A percentile compares a stretch with the other conserved stretches of the same genome.
These are phyloP conservation scores for Crematogaster levior DNA, from an alignment of 2,888 invertebrate genomes.

Conservation along the genomic window DNA sequence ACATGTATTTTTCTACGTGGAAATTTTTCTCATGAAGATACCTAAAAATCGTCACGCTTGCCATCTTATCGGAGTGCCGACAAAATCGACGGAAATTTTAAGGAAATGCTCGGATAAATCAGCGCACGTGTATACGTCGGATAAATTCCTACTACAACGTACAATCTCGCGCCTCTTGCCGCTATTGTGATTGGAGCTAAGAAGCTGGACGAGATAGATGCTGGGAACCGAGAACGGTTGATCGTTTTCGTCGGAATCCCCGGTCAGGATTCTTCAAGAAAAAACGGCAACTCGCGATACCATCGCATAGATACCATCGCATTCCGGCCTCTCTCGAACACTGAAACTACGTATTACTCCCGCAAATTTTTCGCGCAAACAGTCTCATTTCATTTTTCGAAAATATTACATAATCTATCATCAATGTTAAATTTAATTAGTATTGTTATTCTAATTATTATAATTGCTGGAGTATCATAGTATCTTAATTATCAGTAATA, in stretches of 20 bases:
- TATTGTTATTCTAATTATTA: not conserved
- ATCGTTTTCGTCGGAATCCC: conserved; percentile 21
- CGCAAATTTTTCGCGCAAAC: not conserved
- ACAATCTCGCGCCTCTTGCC: not conserved
- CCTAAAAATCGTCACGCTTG: conserved; percentile 8
- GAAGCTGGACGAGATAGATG: conserved; percentile 20
- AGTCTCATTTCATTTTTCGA: not conserved
- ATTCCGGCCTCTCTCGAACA: not conserved
- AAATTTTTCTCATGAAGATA: not conserved
- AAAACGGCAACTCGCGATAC: not conserved
- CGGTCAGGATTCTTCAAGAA: conserved; percentile 13
- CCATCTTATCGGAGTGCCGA: not conserved
- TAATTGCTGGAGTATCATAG: not conserved
- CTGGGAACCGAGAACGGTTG: not conserved
- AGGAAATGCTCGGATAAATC: conserved; percentile 4
- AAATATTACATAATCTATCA: not conserved
- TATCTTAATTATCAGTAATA: not conserved
- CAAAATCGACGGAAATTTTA: not conserved
- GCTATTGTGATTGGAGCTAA: not conserved
- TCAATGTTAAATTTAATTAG: not conserved
- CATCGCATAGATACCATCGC: not conserved
- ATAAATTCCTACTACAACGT: conserved; percentile 9
- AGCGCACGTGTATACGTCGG: not conserved
- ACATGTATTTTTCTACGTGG: not conserved
- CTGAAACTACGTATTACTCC: not conserved